Base-by-base conservation (phyloP, 1,140 invertebrate species). In the Anastrepha obliqua region DNA sequence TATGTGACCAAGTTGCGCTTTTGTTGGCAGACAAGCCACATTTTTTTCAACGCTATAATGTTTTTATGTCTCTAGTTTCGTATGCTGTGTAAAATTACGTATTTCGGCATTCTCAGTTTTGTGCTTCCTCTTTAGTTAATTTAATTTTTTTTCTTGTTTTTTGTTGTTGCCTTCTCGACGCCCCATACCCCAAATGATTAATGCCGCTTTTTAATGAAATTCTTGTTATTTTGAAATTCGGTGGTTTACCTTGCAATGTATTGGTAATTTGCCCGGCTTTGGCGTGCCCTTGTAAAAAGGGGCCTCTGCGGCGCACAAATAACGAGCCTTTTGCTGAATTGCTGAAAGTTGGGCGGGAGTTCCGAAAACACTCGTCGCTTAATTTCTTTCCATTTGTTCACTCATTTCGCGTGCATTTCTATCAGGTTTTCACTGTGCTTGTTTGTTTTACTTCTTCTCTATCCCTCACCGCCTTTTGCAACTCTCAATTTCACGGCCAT, bases 401-500 rank as follows among this genome's bases (percentile, higher is more conserved):
- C n/a, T 0, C 11, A 39, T 39, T 67, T 1, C 64, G 0, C 29
- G 6, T 67, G 29, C 6, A 7, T 15, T 67, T 67, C 64, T 67
- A 67, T 67, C 29, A 7, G 29, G 64, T 67, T 67, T 67, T 20
- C 20, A 39, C 6, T 67, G 64, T 39, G 29, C 6, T 55, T 55
- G 11, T 55, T 55, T 55, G 51, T 55, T 55, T 55, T 55, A 20
- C 42, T n/a, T 42, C 42, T 74, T 74, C 39, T 13, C 11, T 44
- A 3, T 74, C 11, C 15, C 11, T 74, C 42, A 17, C 15, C 67
- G 11, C 74, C 74, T 55, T 7, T 20, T 29, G n/a, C 29, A 55
- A 29, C 74, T 81, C 74, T 29, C 74, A 81, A 81, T 81, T 58
- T 81, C 74, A 55, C 74, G 74, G 47, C 55, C 44, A 81, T 81